A percentile compares a stretch with the other conserved stretches of the same genome.
phyloP scores from a whole-genome alignment of 2,797 vertebrate genomes.

The Spondyliosoma cantharus region DNA sequence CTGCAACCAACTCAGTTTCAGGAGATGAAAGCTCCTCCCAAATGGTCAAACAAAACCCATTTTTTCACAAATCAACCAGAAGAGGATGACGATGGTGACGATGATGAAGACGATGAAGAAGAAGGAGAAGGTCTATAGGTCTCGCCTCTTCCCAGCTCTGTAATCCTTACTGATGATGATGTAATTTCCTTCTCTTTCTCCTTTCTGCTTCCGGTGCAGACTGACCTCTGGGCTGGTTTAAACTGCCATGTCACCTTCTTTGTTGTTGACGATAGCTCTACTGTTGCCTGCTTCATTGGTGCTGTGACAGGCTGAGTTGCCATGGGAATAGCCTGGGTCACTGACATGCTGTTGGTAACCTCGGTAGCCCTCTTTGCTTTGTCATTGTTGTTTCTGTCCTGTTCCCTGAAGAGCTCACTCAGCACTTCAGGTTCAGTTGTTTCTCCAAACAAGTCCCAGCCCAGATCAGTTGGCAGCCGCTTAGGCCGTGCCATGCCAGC shows the following conservation, averaged over 20 bases:
- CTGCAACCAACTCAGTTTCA: slow-evolving; percentile 26
- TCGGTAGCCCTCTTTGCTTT: slow-evolving; percentile 6
- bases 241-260: slow-evolving; percentile 84
- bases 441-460: slow-evolving; percentile 83
- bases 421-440: slow-evolving; percentile 74
- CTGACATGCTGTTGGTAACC: slow-evolving; percentile 31
- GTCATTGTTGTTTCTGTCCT: slow-evolving; percentile 47
- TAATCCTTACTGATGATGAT: slow-evolving; percentile 51
- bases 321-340: slow-evolving; percentile 37
- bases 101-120: slow-evolving; percentile 76
- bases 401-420: slow-evolving; percentile 69
- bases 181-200: slow-evolving; percentile 72
- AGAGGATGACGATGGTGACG: slow-evolving; percentile 75
- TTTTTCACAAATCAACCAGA: slow-evolving; percentile 68
- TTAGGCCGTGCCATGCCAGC: slow-evolving; percentile 36
- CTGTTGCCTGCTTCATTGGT: background rate
- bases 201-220: slow-evolving; percentile 82
- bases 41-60: background rate
- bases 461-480: slow-evolving; percentile 51
- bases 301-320: slow-evolving; percentile 31
- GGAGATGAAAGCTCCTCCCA: slow-evolving; percentile 22
- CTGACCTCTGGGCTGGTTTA: slow-evolving; percentile 78
- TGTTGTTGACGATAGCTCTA: slow-evolving; percentile 52
- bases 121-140: slow-evolving; percentile 60
- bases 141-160: slow-evolving; percentile 46